These are phyloP conservation scores for Diloba caeruleocephala DNA, from an alignment of 2,888 invertebrate species.

Conservation along the genomic window DNA sequence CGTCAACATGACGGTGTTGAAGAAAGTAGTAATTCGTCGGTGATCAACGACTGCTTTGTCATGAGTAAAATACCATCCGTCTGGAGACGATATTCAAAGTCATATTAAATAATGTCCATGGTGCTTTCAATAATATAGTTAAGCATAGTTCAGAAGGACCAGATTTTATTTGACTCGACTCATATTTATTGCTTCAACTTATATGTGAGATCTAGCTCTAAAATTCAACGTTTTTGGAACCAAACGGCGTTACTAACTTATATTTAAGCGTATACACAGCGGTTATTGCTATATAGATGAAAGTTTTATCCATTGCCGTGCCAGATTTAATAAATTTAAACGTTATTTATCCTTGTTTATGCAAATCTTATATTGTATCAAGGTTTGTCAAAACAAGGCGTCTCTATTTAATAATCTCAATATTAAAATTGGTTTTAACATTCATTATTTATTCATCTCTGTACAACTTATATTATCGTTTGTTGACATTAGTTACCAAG, in stretches of 20 bases:
- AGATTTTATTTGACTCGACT: not conserved
- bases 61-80: no score
- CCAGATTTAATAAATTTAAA: conserved; percentile 34
- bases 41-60: no score
- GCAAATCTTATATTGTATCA: conserved; percentile 33
- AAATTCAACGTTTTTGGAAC: conserved; percentile 30
- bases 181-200: conserved; percentile 27
- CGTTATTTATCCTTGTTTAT: conserved; percentile 28
- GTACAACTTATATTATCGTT: conserved; percentile 14
- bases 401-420: conserved; percentile 25
- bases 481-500: conserved; percentile 4
- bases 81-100: no score
- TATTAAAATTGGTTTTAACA: conserved; percentile 19
- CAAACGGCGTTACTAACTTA: conserved; percentile 38
- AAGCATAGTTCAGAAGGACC: not conserved
- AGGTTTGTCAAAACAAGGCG: conserved; percentile 40
- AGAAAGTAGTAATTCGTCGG: no score
- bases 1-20: no score
- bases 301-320: conserved; percentile 30
- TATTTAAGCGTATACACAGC: conserved; percentile 54
- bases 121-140: no score
- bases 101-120: no score
- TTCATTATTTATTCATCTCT: conserved; percentile 17
- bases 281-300: conserved; percentile 38
- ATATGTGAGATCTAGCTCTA: no score